Evolutionary conservation across 2,888 invertebrate genomes (phyloP).

Genomic region (Eupithecia exiguata): DNA sequence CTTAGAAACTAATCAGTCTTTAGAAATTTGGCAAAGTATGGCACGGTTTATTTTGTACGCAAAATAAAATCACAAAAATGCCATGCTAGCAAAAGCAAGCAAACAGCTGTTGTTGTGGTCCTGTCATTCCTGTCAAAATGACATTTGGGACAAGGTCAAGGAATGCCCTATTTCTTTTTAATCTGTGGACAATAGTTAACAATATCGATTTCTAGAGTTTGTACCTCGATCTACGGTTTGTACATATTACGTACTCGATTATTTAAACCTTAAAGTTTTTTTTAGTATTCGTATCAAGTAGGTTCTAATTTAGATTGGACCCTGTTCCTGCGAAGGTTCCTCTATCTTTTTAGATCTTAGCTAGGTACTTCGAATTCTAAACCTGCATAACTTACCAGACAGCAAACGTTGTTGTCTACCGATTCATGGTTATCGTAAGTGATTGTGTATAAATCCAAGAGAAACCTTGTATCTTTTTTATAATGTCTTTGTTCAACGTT

Average conservation of each 20-base stretch:
- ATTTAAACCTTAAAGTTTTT: background rate
- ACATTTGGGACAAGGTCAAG: constrained; percentile 79
- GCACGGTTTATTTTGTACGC: constrained; percentile 65
- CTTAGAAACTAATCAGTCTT: constrained; percentile 78
- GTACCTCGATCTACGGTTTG: background rate
- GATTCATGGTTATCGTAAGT: constrained; percentile 93
- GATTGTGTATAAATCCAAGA: constrained; percentile 92
- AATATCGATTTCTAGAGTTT: constrained; percentile 3
- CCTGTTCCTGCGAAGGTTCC: background rate
- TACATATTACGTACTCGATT: background rate
- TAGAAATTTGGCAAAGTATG: constrained; percentile 69
- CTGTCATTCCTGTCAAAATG: constrained; percentile 70
- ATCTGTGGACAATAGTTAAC: constrained; percentile 46
- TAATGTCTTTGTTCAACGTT: constrained; percentile 88
- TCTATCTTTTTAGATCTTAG: background rate
- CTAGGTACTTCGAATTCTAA: constrained; percentile 4
- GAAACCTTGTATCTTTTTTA: constrained; percentile 93
- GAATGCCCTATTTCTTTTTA: constrained; percentile 61
- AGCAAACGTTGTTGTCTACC: constrained; percentile 88
- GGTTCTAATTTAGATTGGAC: background rate
- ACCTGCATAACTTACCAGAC: constrained; percentile 81
- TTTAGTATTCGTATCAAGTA: background rate
- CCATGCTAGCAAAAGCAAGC: constrained; percentile 12
- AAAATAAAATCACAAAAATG: constrained; percentile 47
- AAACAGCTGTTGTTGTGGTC: constrained; percentile 39